These are phyloP conservation scores for Bubo bubo DNA, from an alignment of 2,113 vertebrate genomes.

Conservation along the genomic window DNA sequence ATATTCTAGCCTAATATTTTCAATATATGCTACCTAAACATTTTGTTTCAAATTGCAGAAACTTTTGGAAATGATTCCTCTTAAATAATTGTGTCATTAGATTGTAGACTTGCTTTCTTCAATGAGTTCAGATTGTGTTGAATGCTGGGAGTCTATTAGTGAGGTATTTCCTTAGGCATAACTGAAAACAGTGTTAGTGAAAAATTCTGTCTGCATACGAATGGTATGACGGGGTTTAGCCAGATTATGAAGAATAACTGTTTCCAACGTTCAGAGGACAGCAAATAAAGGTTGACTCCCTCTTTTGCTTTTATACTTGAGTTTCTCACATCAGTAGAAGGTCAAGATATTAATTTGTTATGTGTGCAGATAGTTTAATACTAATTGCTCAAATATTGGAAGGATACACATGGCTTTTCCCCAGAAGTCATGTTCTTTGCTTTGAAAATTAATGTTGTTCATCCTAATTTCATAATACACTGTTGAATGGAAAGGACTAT, in stretches of 20 bases:
- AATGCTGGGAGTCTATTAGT: neutral
- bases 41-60: neutral
- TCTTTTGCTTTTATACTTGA: neutral
- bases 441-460: neutral
- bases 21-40: neutral
- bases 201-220: neutral
- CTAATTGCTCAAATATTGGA: neutral
- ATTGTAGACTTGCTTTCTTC: neutral
- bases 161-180: neutral
- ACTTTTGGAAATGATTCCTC: neutral
- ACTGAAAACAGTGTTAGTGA: neutral
- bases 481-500: neutral
- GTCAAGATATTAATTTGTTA: neutral
- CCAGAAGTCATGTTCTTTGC: neutral
- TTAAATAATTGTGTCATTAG: neutral
- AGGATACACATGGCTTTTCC: neutral
- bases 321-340: neutral
- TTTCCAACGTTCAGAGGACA: neutral
- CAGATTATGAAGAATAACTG: neutral
- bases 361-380: neutral
- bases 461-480: neutral
- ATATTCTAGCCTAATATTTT: too few relatives aligned
- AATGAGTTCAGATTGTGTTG: neutral
- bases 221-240: neutral
- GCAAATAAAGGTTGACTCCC: neutral